Evolutionary conservation across 2,113 vertebrate species (phyloP), one percentile per base, ranked within the genome.

Genomic region (Elaphurus davidianus): DNA sequence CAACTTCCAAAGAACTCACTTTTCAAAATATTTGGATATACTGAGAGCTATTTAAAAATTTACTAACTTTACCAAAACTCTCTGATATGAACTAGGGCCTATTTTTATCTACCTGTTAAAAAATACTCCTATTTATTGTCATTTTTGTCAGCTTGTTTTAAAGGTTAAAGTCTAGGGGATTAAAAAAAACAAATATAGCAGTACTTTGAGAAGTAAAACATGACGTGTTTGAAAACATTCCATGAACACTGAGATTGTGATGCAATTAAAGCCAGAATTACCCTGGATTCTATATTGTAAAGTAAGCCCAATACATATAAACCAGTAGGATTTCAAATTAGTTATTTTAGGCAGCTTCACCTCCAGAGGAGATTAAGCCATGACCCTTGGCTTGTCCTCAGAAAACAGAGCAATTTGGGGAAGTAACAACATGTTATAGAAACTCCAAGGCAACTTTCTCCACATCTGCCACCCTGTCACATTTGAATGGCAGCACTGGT

Each of bases 21-120:
- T 97, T 98, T 98, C 88, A 95, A 97, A 98, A 97, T 98, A 97
- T 97, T 98, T 96, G 91, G 55, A 87, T 96, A 93, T 84, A 64
- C n/a, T 60, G 45, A 82, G 25, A 97, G 28, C 33, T 57, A 6
- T 89, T 92, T 91, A 96, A 95, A 97, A 96, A 90, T 97, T 97
- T 97, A 96, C 86, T 62, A 93, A 87, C 76, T 97, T 97, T 94
- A 67, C 64, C 57, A 92, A 96, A 97, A 93, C 36, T 88, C 82
- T 95, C 85, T 96, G 62, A 94, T 86, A 90, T 86, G 83, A 96
- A 87, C 2, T 33, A 92, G 81, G 76, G 7, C 3, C 36, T 89
- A 83, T 94, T 97, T 97, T 97, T 71, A 97, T 91, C 55, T 52
- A 50, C 54, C 10, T 89, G 14, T n/a, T 74, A 88, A 95, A 76